These are phyloP conservation scores for Calephelis virginiensis DNA, from an alignment of 1,140 invertebrate genomes.

Conservation along the genomic window DNA sequence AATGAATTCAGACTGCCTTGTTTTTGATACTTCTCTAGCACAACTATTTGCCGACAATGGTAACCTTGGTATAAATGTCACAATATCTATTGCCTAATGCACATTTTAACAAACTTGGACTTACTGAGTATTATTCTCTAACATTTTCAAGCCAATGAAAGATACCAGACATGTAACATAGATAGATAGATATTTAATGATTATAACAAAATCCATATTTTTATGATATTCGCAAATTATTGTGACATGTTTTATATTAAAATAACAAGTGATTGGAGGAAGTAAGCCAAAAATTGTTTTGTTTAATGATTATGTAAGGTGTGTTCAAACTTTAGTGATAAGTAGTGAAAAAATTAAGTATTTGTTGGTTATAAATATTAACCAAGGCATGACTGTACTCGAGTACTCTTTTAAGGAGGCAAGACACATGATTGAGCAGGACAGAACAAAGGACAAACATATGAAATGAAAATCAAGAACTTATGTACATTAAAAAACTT, in stretches of 20 bases:
- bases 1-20: conserved; percentile 98
- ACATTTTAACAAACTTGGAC: conserved; percentile 29
- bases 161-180: conserved; percentile 28
- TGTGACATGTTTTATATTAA: conserved; percentile 50
- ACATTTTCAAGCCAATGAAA: conserved; percentile 30
- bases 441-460: too few species aligned
- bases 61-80: conserved; percentile 99
- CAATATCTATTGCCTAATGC: conserved; percentile 92
- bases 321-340: conserved; percentile 65
- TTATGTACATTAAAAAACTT: too few species aligned
- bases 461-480: too few species aligned
- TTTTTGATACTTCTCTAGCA: conserved; percentile 98
- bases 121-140: conserved; percentile 21
- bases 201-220: conserved; percentile 34
- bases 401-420: neutral
- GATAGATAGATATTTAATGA: conserved; percentile 32
- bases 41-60: conserved; percentile 99
- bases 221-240: conserved; percentile 34
- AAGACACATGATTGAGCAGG: too few species aligned
- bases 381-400: neutral
- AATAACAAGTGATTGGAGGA: conserved; percentile 44
- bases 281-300: conserved; percentile 66
- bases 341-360: conserved; percentile 47
- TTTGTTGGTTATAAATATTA: neutral
- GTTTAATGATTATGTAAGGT: conserved; percentile 54